phyloP scores from a whole-genome alignment of 2,113 vertebrate species.

The Phrynosoma platyrhinos region DNA sequence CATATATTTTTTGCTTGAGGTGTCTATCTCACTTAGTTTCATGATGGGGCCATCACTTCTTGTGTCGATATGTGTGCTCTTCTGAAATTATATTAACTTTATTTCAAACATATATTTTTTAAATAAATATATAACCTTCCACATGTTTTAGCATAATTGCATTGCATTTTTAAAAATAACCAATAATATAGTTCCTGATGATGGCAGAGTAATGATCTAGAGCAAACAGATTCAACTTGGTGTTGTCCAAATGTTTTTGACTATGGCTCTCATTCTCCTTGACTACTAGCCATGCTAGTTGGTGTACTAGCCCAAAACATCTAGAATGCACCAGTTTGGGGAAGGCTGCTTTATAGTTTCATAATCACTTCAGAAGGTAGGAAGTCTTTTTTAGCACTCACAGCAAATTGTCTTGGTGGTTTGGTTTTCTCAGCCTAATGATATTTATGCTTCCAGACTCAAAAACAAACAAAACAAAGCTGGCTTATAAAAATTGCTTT shows the following conservation, averaged over 20 bases:
- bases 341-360: background rate
- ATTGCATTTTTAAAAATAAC: background rate
- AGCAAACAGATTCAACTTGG: background rate
- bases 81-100: too few relatives aligned
- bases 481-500: slow-evolving; percentile 20
- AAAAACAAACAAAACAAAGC: background rate
- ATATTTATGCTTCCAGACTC: slow-evolving; percentile 17
- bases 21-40: too few relatives aligned
- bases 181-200: background rate
- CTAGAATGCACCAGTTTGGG: background rate
- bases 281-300: background rate
- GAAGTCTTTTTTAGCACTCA: background rate
- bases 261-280: background rate
- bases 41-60: too few relatives aligned
- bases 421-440: slow-evolving; percentile 12
- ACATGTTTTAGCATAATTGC: too few relatives aligned
- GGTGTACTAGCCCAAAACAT: background rate
- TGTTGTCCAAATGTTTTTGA: background rate
- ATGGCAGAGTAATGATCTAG: background rate
- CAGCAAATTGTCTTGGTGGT: slow-evolving; percentile 4
- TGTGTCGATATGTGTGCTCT: too few relatives aligned
- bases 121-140: too few relatives aligned
- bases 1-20: too few relatives aligned
- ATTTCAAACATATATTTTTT: too few relatives aligned
- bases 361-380: background rate